Evolutionary conservation across 1,140 invertebrate species (phyloP), one percentile per base, ranked within the genome.

Genomic region (Diuraphis noxia): DNA sequence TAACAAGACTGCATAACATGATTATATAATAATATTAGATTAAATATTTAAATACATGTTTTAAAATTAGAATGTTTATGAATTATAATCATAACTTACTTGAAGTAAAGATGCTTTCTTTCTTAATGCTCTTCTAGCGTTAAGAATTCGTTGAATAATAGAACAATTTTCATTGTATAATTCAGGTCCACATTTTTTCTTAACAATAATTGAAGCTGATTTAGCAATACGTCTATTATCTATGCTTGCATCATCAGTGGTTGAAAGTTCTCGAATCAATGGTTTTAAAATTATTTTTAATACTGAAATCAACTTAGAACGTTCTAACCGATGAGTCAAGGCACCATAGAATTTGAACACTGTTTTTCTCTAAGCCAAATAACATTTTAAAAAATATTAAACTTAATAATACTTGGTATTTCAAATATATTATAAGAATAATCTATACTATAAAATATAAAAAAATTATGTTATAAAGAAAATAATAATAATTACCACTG

Each of bases 281-380:
- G 96, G 95, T 41, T 95, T 95, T 92, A 97, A 93, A 25, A 97
- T 94, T 87, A 95, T 94, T 90, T 94, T 94, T 30, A 96, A 93
- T 86, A 96, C 93, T 5, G 94, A 93, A 2, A 94, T 93, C 13
- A 97, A 92, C 56, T 94, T 93, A 2, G 95, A 94, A 41, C 95
- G 92, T 10, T 95, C 95, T 23, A 97, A 93, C 77, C 95, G 94
- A 9, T 95, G 93, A 36, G 95, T 93, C 23, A 97, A 92, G 2
- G 96, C 96, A 49, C 96, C 96, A n/a, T 96, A 95, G 94, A 96
- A 97, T 92, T 96, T 96, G 92, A 97, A 97, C 34, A 96, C 94
- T 91, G 95, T 94, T 30, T 94, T 95, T 92, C 96, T 94, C 96
- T 97, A 92, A 0, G 93, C 93, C 41, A 49, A 36, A 36, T 23